phyloP scores from a whole-genome alignment of 2,113 vertebrate species.

The Empidonax traillii region DNA sequence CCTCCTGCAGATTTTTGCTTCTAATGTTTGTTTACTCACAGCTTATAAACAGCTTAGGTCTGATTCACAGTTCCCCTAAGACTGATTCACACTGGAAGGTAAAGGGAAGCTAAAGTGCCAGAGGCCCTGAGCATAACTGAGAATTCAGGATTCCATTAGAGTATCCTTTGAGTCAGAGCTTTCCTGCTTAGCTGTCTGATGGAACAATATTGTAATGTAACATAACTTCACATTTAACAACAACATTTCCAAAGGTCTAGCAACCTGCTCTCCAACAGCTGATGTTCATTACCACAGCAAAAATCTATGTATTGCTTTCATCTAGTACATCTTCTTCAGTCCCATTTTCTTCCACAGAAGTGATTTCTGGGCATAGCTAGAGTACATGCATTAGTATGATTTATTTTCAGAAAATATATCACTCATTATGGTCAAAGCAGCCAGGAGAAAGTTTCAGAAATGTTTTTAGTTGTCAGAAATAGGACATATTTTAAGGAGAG shows the following conservation, averaged over 20 bases:
- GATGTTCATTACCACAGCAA: not conserved
- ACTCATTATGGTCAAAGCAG: not conserved
- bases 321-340: not conserved
- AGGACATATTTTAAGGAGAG: not conserved
- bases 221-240: not conserved
- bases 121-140: not conserved
- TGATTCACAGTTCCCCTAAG: slow-evolving; percentile 9
- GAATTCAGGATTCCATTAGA: slow-evolving; percentile 23
- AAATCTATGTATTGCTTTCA: not conserved
- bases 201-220: not conserved
- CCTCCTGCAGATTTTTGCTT: not conserved
- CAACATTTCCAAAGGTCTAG: not conserved
- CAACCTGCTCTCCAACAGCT: not conserved
- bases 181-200: not conserved
- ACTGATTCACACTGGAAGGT: slow-evolving; percentile 1
- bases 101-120: not conserved
- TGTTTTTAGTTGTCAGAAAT: not conserved
- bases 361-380: not conserved
- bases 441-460: not conserved
- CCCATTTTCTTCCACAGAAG: not conserved
- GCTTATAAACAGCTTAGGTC: slow-evolving; percentile 15
- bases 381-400: not conserved
- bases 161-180: not conserved
- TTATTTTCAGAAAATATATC: not conserved
- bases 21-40: slow-evolving; percentile 31